Percentiles rank a stretch among this genome's conserved stretches.
phyloP scores from a whole-genome alignment of 2,797 vertebrate genomes.

The Meda fulgida region DNA sequence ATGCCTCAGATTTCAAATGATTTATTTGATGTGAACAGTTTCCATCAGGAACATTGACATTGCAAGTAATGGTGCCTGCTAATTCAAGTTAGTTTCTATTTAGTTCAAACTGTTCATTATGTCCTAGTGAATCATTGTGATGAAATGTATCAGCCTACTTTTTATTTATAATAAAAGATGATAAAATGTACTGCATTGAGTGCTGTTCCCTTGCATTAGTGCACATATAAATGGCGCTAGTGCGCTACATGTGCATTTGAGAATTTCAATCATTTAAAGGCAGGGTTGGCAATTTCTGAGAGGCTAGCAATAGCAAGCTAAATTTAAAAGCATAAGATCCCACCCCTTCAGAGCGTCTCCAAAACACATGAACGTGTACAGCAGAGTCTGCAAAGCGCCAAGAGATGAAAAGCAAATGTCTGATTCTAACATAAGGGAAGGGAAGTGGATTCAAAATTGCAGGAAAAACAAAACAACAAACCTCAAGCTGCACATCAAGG shows the following conservation, averaged over 20 bases:
- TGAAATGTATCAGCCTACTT: constrained; percentile 22
- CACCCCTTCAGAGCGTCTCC: neutral
- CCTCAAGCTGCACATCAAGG: no score
- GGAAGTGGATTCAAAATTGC: no score
- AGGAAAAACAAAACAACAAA: no score
- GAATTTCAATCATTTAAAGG: neutral
- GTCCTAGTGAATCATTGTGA: constrained; percentile 49
- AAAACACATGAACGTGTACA: neutral
- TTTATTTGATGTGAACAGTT: neutral
- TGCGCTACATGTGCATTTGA: neutral
- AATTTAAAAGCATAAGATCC: neutral
- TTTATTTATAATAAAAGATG: constrained; percentile 59
- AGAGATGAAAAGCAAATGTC: no score
- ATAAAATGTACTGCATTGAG: neutral
- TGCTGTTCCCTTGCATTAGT: neutral
- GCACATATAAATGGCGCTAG: neutral
- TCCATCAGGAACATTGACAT: neutral
- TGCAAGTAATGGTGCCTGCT: constrained; percentile 20
- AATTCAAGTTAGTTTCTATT: constrained; percentile 25
- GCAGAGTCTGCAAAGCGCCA: neutral
- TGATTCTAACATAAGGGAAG: no score
- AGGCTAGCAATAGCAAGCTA: neutral
- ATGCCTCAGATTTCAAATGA: constrained; percentile 3
- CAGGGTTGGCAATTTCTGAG: neutral
- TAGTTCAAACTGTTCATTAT: constrained; percentile 15